phyloP scores from a whole-genome alignment of 2,888 invertebrate genomes.

The Coenonympha arcania region DNA sequence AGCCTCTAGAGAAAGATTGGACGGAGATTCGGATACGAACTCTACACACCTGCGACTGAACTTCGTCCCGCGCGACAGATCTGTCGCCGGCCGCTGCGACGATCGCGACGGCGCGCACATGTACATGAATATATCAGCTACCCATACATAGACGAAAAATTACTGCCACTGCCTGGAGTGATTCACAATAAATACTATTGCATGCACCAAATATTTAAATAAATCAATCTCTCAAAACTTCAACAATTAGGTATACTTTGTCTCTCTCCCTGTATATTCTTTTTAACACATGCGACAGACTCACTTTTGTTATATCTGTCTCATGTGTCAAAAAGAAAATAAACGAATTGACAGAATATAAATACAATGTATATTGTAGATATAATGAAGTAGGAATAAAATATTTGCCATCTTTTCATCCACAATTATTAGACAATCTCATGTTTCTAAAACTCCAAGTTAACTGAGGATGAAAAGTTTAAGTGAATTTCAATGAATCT shows the following conservation, averaged over 20 bases:
- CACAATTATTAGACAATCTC: no score
- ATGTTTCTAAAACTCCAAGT: no score
- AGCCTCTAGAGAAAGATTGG: conserved; percentile 55
- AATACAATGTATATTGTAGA: no score
- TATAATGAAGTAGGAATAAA: no score
- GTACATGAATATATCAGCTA: conserved; percentile 70
- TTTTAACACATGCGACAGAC: no score
- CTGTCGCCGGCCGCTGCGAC: conserved; percentile 41
- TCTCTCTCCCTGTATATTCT: no score
- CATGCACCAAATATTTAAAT: neutral
- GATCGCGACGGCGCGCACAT: conserved; percentile 57
- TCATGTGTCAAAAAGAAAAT: no score
- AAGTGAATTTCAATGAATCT: neutral
- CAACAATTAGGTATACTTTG: no score
- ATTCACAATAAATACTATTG: no score
- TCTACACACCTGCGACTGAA: conserved; percentile 58
- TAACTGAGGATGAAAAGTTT: neutral
- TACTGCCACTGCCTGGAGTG: neutral
- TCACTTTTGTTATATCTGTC: no score
- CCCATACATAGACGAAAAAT: conserved; percentile 44
- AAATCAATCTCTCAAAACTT: neutral
- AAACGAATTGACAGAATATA: no score
- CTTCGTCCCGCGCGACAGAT: conserved; percentile 48
- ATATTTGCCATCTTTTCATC: no score
- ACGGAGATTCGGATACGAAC: conserved; percentile 44